These are phyloP conservation scores for Venustaconcha ellipsiformis DNA, from an alignment of 1,140 invertebrate genomes.

Conservation along the genomic window DNA sequence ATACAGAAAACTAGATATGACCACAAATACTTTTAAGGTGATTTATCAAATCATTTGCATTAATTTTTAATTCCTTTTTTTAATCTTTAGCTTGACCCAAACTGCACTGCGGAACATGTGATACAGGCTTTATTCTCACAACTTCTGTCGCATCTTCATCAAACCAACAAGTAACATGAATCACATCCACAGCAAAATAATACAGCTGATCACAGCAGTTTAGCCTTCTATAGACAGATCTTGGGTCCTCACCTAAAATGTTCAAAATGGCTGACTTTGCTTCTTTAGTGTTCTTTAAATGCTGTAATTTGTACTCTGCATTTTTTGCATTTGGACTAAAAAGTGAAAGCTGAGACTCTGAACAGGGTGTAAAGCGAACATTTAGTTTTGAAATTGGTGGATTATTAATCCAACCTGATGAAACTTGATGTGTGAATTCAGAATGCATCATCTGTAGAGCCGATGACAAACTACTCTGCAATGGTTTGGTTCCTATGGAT, in stretches of 20 bases:
- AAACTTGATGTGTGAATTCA: background rate
- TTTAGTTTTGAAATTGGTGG: slow-evolving; percentile 60
- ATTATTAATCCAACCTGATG: slow-evolving; percentile 49
- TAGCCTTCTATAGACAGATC: slow-evolving; percentile 80
- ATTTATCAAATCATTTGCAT: too few relatives aligned
- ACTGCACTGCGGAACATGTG: slow-evolving; percentile 10
- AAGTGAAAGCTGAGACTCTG: slow-evolving; percentile 49
- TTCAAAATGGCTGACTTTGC: slow-evolving; percentile 74
- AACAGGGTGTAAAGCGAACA: slow-evolving; percentile 51
- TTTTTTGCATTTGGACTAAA: slow-evolving; percentile 32
- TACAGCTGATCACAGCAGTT: slow-evolving; percentile 68
- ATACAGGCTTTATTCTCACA: slow-evolving; percentile 57
- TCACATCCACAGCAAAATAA: slow-evolving; percentile 67
- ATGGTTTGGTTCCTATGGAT: too few relatives aligned
- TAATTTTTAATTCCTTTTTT: too few relatives aligned
- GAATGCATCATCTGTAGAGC: background rate
- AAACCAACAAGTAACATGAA: slow-evolving; percentile 71
- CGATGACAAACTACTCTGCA: background rate
- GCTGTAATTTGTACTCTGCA: slow-evolving; percentile 35
- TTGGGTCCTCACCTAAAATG: slow-evolving; percentile 79
- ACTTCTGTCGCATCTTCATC: slow-evolving; percentile 63
- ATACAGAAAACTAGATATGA: too few relatives aligned
- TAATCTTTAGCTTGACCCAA: too few relatives aligned
- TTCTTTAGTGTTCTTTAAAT: slow-evolving; percentile 55
- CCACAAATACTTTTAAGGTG: too few relatives aligned